Conservation (phyloP, 2,113 vertebrate genomes). For the Opisthocomus hoazin region DNA sequence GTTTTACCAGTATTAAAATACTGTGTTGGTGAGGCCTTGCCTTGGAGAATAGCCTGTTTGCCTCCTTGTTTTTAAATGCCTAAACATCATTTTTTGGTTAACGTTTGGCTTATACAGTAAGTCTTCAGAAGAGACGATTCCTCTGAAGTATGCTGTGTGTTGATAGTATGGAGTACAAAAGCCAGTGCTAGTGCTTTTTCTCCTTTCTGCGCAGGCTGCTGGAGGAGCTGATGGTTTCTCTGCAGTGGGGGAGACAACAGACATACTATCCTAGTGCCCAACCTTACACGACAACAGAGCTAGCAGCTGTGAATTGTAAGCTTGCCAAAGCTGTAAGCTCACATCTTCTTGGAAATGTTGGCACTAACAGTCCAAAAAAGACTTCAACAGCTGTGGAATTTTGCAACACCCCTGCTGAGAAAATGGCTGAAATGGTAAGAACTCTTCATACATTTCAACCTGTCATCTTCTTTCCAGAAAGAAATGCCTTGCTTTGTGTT, state of each 20-base stretch:
- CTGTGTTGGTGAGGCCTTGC: not conserved
- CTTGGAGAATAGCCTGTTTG: not conserved
- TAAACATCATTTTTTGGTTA: not conserved
- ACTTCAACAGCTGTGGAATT: slow-evolving; percentile 69
- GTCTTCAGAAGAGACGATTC: not conserved
- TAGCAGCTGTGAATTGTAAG: slow-evolving; percentile 83
- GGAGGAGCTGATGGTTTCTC: slow-evolving; percentile 89
- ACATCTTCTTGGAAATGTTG: slow-evolving; percentile 86
- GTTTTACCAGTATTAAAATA: not conserved
- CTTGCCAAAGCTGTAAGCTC: slow-evolving; percentile 86
- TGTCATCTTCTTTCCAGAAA: not conserved
- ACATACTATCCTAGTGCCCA: slow-evolving; percentile 88
- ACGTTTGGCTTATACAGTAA: not conserved
- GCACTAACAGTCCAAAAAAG: slow-evolving; percentile 65
- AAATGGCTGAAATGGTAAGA: slow-evolving; percentile 94
- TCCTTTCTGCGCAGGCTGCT: slow-evolving; percentile 75
- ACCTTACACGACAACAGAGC: slow-evolving; percentile 84
- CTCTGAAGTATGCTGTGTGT: not conserved
- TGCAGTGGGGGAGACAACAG: slow-evolving; percentile 94
- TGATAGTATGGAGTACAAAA: not conserved
- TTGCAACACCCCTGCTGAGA: slow-evolving; percentile 90
- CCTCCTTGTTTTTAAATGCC: not conserved
- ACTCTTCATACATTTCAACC: not conserved
- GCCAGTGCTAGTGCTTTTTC: not conserved
- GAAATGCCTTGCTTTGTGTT: not conserved